Evolutionary conservation across 1,140 invertebrate species (phyloP).

Genomic region (Hyles vespertilio): DNA sequence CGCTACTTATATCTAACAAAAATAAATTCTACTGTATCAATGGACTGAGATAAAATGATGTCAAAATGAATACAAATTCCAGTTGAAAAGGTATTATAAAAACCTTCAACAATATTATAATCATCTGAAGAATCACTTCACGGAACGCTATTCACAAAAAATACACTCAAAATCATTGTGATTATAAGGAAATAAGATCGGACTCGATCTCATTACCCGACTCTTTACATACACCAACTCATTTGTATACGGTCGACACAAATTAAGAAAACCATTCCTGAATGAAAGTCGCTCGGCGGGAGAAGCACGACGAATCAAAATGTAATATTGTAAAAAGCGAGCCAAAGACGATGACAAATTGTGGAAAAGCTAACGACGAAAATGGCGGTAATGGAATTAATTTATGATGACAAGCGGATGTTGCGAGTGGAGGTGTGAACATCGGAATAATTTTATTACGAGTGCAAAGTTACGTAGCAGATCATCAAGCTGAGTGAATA

Average conservation of each 20-base stretch:
- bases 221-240: slow-evolving; percentile 3
- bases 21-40: too few species aligned
- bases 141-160: too few species aligned
- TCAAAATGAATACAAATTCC: too few species aligned
- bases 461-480: too few species aligned
- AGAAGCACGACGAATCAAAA: slow-evolving; percentile 28
- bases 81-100: too few species aligned
- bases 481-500: too few species aligned
- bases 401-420: slow-evolving; percentile 14
- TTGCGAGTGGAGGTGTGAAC: slow-evolving; percentile 5
- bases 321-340: slow-evolving; percentile 38
- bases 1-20: too few species aligned
- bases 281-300: slow-evolving; percentile 19
- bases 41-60: too few species aligned
- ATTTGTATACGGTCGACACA: slow-evolving; percentile 25
- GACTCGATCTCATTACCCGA: not conserved
- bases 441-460: too few species aligned
- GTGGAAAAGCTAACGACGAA: slow-evolving; percentile 21
- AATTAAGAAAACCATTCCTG: slow-evolving; percentile 38
- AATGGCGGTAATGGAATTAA: slow-evolving; percentile 17
- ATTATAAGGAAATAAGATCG: not conserved
- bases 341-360: slow-evolving; percentile 27
- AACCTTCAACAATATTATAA: too few species aligned
- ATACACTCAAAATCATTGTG: too few species aligned
- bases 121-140: too few species aligned